phyloP scores from a whole-genome alignment of 2,797 vertebrate species.

The Gymnothorax reevesii region DNA sequence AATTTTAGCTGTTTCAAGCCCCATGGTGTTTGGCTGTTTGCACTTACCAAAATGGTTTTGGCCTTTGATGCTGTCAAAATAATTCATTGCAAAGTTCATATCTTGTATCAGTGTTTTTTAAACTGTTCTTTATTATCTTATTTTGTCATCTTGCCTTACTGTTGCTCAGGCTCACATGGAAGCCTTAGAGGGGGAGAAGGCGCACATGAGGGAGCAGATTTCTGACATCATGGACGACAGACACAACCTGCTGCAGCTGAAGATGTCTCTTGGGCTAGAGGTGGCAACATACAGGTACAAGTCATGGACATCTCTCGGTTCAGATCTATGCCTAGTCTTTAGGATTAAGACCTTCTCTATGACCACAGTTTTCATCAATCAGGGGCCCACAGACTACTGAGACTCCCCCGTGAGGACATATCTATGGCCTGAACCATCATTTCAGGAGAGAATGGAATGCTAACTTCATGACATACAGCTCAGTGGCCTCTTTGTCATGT shows the following conservation, averaged over 20 bases:
- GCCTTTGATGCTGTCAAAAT: background rate
- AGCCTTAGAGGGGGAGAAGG: constrained; percentile 80
- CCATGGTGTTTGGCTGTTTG: background rate
- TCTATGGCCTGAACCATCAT: background rate
- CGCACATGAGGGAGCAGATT: constrained; percentile 73
- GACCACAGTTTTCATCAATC: constrained; percentile 2
- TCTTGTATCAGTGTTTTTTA: background rate
- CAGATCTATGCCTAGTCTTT: background rate
- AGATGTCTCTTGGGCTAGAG: constrained; percentile 88
- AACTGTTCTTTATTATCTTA: background rate
- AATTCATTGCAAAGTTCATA: background rate
- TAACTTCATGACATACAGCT: constrained; percentile 3
- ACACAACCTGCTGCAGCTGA: constrained; percentile 80
- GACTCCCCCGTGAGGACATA: background rate
- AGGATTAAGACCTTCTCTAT: background rate
- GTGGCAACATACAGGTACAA: constrained; percentile 90
- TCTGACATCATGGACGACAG: constrained; percentile 77
- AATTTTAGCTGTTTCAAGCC: background rate
- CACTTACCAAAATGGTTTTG: background rate
- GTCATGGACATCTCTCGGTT: background rate
- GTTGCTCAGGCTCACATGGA: constrained; percentile 76
- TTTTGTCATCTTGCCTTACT: constrained; percentile 38
- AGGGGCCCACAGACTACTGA: background rate
- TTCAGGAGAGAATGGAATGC: background rate
- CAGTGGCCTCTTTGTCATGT: constrained; percentile 3